Evolutionary conservation across 1,140 invertebrate species (phyloP).

Genomic region (Cylas formicarius): DNA sequence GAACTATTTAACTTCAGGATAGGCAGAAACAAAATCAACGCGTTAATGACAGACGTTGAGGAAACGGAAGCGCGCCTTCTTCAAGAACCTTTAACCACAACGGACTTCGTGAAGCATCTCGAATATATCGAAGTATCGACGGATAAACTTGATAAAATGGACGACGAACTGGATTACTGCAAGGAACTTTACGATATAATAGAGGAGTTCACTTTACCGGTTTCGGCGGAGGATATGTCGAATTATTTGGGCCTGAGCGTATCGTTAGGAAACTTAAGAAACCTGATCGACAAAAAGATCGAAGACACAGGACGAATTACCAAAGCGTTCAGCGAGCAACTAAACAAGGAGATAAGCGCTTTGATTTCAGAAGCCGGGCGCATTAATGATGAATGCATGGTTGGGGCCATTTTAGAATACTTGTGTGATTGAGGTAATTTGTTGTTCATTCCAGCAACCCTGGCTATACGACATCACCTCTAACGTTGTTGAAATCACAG

Average conservation of each 20-base stretch:
- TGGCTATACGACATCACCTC: conserved; percentile 67
- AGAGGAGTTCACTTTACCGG: conserved; percentile 59
- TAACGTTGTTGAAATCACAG: conserved; percentile 54
- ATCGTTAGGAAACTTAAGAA: conserved; percentile 44
- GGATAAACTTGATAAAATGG: conserved; percentile 54
- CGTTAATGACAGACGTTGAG: conserved; percentile 51
- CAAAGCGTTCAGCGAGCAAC: conserved; percentile 49
- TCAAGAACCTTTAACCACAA: conserved; percentile 52
- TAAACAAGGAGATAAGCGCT: conserved; percentile 55
- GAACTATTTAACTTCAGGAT: conserved; percentile 41
- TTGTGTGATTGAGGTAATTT: conserved; percentile 1
- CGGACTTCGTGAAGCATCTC: conserved; percentile 61
- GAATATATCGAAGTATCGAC: conserved; percentile 60
- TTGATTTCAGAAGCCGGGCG: conserved; percentile 59
- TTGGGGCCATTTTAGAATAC: conserved; percentile 40
- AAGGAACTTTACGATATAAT: conserved; percentile 67
- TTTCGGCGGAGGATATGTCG: conserved; percentile 33
- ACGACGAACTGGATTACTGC: conserved; percentile 56
- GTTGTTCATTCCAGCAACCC: conserved; percentile 50
- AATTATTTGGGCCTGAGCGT: conserved; percentile 42
- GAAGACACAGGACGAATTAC: conserved; percentile 50
- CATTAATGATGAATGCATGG: conserved; percentile 56
- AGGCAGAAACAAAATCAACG: conserved; percentile 53
- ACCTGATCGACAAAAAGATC: conserved; percentile 48
- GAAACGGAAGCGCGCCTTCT: conserved; percentile 56